Evolutionary conservation across 2,797 vertebrate species (phyloP).

Genomic region (Podarcis lilfordi): DNA sequence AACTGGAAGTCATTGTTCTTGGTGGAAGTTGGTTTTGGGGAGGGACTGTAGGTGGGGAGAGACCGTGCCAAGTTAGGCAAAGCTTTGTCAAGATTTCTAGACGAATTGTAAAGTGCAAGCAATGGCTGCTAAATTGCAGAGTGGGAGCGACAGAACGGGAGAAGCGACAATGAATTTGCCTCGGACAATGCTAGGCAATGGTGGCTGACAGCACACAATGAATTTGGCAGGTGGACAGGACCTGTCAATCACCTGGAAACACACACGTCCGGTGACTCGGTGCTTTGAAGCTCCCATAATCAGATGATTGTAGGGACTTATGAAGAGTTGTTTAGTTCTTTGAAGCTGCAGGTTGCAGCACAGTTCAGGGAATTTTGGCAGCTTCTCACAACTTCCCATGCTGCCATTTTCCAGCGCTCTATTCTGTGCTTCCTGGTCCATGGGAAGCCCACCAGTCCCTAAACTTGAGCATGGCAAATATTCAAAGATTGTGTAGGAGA

Average conservation of each 20-base stretch:
- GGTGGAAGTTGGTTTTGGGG: slow-evolving; percentile 49
- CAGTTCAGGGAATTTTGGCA: too few species aligned
- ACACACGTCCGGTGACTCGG: too few species aligned
- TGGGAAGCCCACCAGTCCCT: neutral
- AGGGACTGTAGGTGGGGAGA: neutral
- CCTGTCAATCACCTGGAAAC: neutral
- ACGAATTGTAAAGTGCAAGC: slow-evolving; percentile 43
- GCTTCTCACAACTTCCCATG: neutral
- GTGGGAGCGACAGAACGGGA: neutral
- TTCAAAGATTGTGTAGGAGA: neutral
- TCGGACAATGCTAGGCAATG: neutral
- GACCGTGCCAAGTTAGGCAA: slow-evolving; percentile 8
- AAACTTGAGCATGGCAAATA: neutral
- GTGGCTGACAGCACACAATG: neutral
- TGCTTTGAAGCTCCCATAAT: too few species aligned
- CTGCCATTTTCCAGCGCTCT: neutral
- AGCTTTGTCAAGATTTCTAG: neutral
- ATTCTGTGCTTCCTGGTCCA: neutral
- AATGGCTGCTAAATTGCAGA: slow-evolving; percentile 22
- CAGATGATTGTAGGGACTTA: too few species aligned
- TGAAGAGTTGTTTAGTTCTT: too few species aligned
- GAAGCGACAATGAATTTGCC: slow-evolving; percentile 8
- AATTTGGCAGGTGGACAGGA: neutral
- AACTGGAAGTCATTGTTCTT: slow-evolving; percentile 56
- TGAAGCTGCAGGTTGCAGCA: too few species aligned